phyloP scores from a whole-genome alignment of 2,888 invertebrate genomes.

The Sphaeridia pumilis region DNA sequence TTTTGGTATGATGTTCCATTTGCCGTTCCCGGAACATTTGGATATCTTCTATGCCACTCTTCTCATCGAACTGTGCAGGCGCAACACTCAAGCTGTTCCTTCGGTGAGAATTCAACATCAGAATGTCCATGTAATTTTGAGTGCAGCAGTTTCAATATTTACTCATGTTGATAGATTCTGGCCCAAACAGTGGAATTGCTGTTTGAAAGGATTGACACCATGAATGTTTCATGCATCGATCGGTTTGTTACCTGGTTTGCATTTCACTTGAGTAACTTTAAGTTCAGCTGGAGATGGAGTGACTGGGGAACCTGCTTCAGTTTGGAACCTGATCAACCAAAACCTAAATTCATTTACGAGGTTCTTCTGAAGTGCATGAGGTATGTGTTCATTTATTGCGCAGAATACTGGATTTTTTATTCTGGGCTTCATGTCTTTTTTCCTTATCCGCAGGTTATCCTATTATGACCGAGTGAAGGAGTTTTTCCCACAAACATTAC shows the following conservation, averaged over 20 bases:
- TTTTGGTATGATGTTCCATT: conserved; percentile 83
- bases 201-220: conserved; percentile 87
- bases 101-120: too few species aligned
- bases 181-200: conserved; percentile 97
- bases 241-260: conserved; percentile 95
- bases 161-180: conserved; percentile 51
- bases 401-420: too few species aligned
- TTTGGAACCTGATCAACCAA: conserved; percentile 75
- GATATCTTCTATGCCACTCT: conserved; percentile 92
- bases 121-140: too few species aligned
- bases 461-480: conserved; percentile 89
- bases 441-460: conserved; percentile 58
- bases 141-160: too few species aligned
- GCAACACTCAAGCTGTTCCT: too few species aligned
- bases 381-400: too few species aligned
- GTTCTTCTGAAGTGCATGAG: conserved; percentile 79
- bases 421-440: background rate
- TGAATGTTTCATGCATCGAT: conserved; percentile 95
- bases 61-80: conserved; percentile 89
- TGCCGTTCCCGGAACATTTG: conserved; percentile 76
- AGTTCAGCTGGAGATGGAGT: conserved; percentile 98
- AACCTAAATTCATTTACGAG: conserved; percentile 87
- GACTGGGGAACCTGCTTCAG: conserved; percentile 83
- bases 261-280: conserved; percentile 97
- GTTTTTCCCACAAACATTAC: conserved; percentile 79